Conservation (phyloP, 1,140 invertebrate species). For the Rhynchophorus ferrugineus region DNA sequence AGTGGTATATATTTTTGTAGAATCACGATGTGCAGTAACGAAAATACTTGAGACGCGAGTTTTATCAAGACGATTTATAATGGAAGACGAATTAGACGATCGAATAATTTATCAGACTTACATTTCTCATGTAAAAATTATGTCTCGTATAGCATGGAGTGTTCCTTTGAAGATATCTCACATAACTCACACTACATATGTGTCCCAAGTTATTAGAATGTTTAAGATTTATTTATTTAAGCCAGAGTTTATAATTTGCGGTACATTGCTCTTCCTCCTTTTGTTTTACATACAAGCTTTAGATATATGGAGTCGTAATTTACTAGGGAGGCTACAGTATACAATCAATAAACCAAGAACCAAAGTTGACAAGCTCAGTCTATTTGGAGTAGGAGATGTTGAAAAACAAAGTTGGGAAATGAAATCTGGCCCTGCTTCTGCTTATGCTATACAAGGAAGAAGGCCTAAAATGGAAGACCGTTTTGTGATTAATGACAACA, state of each 20-base stretch:
- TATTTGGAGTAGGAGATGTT: conserved; percentile 45
- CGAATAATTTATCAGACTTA: conserved; percentile 78
- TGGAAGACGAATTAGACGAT: conserved; percentile 86
- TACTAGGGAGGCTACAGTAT: conserved; percentile 64
- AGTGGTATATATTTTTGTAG: conserved; percentile 27
- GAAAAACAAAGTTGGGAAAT: conserved; percentile 72
- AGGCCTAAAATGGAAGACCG: conserved; percentile 89
- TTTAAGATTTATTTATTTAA: conserved; percentile 65
- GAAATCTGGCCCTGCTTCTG: conserved; percentile 64
- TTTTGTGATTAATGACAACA: conserved; percentile 72
- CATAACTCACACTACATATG: conserved; percentile 46
- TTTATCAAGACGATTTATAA: conserved; percentile 36
- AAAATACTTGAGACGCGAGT: conserved; percentile 19
- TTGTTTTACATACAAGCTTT: conserved; percentile 70
- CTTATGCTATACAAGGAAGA: conserved; percentile 82
- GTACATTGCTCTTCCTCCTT: conserved; percentile 57
- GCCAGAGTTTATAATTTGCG: conserved; percentile 63
- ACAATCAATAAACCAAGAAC: conserved; percentile 50
- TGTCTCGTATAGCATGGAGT: conserved; percentile 68
- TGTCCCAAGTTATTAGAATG: conserved; percentile 64
- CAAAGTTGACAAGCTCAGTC: conserved; percentile 46
- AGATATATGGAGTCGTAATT: conserved; percentile 67
- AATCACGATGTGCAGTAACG: conserved; percentile 21
- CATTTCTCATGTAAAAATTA: conserved; percentile 71
- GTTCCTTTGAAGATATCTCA: conserved; percentile 56